Evolutionary conservation across 2,113 vertebrate genomes (phyloP).

Genomic region (Hippolais icterina): DNA sequence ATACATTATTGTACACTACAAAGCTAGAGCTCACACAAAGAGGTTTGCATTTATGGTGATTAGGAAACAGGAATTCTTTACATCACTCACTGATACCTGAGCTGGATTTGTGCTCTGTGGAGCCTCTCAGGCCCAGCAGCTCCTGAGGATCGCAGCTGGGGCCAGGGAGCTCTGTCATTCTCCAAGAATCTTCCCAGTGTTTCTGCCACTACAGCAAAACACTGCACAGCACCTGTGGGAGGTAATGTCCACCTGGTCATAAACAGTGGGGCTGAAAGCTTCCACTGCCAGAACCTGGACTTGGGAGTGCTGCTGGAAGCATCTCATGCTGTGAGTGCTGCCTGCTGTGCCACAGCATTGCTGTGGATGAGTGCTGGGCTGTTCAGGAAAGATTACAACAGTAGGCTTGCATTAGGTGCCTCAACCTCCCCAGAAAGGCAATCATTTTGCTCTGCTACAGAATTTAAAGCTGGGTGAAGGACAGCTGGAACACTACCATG

Average conservation of each 20-base stretch:
- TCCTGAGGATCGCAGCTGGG: background rate
- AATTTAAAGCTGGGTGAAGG: background rate
- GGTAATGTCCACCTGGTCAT: background rate
- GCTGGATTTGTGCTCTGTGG: background rate
- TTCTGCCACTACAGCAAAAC: rapidly evolving
- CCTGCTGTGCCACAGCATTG: background rate
- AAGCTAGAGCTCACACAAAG: background rate
- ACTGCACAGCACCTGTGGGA: rapidly evolving
- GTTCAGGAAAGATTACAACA: rapidly evolving
- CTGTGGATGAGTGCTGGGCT: background rate
- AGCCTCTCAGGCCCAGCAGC: background rate
- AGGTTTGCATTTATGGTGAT: background rate
- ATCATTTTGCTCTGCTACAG: background rate
- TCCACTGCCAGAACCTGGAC: no score
- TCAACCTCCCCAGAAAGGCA: background rate
- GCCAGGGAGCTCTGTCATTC: background rate
- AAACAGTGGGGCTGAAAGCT: background rate
- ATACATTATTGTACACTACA: background rate
- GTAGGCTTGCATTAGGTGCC: no score
- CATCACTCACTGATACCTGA: rapidly evolving
- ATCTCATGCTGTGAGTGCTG: background rate
- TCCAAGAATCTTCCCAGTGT: background rate
- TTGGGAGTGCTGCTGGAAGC: background rate
- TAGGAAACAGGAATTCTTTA: background rate
- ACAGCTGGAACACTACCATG: rapidly evolving